These are phyloP conservation scores for Orchesella flavescens DNA, from an alignment of 2,888 invertebrate species.

Conservation along the genomic window DNA sequence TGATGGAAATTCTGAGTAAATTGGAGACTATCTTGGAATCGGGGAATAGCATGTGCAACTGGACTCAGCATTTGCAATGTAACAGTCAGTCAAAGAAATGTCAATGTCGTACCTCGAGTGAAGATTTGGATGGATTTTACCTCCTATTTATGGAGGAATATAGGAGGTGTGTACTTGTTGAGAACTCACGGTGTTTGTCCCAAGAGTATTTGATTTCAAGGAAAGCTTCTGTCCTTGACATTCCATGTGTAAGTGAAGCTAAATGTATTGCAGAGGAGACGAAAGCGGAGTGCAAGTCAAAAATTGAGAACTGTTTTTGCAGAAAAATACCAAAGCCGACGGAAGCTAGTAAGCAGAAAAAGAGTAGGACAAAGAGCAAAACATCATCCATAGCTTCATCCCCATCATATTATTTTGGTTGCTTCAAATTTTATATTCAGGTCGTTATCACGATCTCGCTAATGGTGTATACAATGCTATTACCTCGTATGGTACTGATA, in stretches of 20 bases:
- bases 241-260: slow-evolving; percentile 43
- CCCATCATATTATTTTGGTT: no score
- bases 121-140: slow-evolving; percentile 53
- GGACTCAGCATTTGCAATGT: slow-evolving; percentile 49
- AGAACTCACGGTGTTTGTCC: slow-evolving; percentile 52
- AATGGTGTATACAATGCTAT: slow-evolving; percentile 37
- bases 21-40: slow-evolving; percentile 45
- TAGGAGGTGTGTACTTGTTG: slow-evolving; percentile 44
- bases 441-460: slow-evolving; percentile 24
- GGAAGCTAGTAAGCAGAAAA: slow-evolving; percentile 46
- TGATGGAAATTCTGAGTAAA: slow-evolving; percentile 51
- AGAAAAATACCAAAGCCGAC: slow-evolving; percentile 23
- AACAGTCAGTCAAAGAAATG: slow-evolving; percentile 50
- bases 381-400: slow-evolving; percentile 7
- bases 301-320: slow-evolving; percentile 58
- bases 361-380: slow-evolving; percentile 29
- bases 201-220: slow-evolving; percentile 41
- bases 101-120: slow-evolving; percentile 48
- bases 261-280: slow-evolving; percentile 58
- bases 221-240: slow-evolving; percentile 44
- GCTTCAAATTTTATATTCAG: slow-evolving; percentile 24
- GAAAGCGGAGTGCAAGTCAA: slow-evolving; percentile 56
- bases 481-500: slow-evolving; percentile 41
- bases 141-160: slow-evolving; percentile 49
- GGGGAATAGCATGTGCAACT: slow-evolving; percentile 50